These are phyloP conservation scores for Drosophila busckii DNA, from an alignment of 1,140 invertebrate species.

Conservation along the genomic window DNA sequence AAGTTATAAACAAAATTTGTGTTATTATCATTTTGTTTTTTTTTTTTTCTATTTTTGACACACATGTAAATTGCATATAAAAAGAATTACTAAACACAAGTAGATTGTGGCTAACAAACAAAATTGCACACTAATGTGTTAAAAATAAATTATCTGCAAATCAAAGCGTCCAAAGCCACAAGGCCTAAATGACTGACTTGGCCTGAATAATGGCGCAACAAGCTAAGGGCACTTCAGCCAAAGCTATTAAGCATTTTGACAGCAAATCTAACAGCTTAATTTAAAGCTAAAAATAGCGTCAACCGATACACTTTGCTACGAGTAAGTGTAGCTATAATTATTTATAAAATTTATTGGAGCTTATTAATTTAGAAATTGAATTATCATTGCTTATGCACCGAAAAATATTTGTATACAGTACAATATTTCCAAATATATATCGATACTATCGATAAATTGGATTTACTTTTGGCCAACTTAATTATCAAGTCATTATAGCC, in stretches of 20 bases:
- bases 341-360: too few relatives aligned
- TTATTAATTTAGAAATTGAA: too few relatives aligned
- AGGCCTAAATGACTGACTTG: conserved; percentile 21
- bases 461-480: neutral
- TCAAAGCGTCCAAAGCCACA: conserved; percentile 59
- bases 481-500: conserved; percentile 5
- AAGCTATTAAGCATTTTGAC: conserved; percentile 33
- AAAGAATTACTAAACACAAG: conserved; percentile 55
- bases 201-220: conserved; percentile 54
- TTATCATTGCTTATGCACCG: too few relatives aligned
- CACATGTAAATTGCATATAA: conserved; percentile 26
- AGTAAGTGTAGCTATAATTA: too few relatives aligned
- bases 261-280: conserved; percentile 26
- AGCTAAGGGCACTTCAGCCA: conserved; percentile 59
- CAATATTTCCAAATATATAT: too few relatives aligned
- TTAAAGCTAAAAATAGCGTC: too few relatives aligned
- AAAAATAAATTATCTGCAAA: conserved; percentile 71
- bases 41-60: conserved; percentile 4
- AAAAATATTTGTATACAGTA: too few relatives aligned
- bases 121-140: conserved; percentile 69
- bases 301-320: too few relatives aligned
- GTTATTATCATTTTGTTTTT: conserved; percentile 4
- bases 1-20: conserved; percentile 1
- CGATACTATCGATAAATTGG: too few relatives aligned
- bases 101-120: conserved; percentile 23